Evolutionary conservation across 2,113 vertebrate species (phyloP).

Genomic region (Lynx canadensis): DNA sequence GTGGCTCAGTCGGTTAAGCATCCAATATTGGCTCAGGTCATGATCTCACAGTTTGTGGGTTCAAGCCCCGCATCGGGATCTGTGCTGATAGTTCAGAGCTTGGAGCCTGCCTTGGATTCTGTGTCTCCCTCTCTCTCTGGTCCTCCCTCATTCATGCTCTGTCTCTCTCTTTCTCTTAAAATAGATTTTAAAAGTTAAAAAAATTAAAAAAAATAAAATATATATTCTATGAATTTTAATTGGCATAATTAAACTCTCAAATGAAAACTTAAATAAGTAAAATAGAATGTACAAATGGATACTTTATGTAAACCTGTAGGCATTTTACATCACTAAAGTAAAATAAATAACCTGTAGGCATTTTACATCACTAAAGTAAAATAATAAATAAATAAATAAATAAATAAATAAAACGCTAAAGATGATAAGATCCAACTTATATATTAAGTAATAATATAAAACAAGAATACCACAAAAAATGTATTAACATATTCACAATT

Average conservation of each 20-base stretch:
- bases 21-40: no score
- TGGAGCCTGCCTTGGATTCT: no score
- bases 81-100: no score
- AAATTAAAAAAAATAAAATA: neutral
- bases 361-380: neutral
- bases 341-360: neutral
- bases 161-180: no score
- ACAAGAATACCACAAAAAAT: neutral
- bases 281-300: neutral
- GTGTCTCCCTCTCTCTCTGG: no score
- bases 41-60: no score
- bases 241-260: neutral
- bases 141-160: no score
- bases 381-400: neutral
- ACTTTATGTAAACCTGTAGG: neutral
- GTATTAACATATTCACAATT: neutral
- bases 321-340: neutral
- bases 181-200: no score
- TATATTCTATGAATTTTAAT: neutral
- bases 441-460: neutral
- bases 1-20: no score
- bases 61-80: no score
- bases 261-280: neutral
- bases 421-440: neutral
- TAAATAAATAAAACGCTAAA: neutral